Conservation (phyloP, 2,888 invertebrate genomes). For the Hydraecia micacea region DNA sequence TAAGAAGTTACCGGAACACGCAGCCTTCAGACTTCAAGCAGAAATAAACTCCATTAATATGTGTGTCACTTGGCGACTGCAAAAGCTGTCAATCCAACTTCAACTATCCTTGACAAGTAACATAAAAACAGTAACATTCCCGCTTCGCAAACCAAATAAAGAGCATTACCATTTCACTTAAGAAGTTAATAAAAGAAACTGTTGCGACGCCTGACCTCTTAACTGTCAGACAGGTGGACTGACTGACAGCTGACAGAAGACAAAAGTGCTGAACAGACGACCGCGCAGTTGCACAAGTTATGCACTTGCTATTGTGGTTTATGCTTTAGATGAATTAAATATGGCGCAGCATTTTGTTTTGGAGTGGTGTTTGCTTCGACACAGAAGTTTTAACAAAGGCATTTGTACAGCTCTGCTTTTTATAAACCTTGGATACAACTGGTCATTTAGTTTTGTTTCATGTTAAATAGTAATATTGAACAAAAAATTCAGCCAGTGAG, state of each 20-base stretch:
- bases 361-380: not conserved
- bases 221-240: constrained; percentile 56
- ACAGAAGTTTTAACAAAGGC: not conserved
- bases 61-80: constrained; percentile 8
- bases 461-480: not conserved
- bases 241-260: constrained; percentile 61
- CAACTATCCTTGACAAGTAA: constrained; percentile 46
- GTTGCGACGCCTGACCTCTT: constrained; percentile 67
- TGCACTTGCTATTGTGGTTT: constrained; percentile 62
- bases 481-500: not conserved
- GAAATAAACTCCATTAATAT: constrained; percentile 36
- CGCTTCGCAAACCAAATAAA: constrained; percentile 41
- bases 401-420: not conserved
- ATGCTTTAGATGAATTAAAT: constrained; percentile 53
- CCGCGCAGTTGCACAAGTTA: constrained; percentile 57
- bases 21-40: constrained; percentile 30
- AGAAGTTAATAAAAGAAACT: constrained; percentile 59
- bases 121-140: constrained; percentile 57
- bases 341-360: constrained; percentile 25
- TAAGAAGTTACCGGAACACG: constrained; percentile 36
- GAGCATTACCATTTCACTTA: constrained; percentile 56
- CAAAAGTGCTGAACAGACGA: constrained; percentile 56
- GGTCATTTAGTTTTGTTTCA: not conserved
- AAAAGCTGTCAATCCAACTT: constrained; percentile 46
- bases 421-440: not conserved